phyloP scores from a whole-genome alignment of 2,888 invertebrate genomes.

The Zhuqinia jingwanae region DNA sequence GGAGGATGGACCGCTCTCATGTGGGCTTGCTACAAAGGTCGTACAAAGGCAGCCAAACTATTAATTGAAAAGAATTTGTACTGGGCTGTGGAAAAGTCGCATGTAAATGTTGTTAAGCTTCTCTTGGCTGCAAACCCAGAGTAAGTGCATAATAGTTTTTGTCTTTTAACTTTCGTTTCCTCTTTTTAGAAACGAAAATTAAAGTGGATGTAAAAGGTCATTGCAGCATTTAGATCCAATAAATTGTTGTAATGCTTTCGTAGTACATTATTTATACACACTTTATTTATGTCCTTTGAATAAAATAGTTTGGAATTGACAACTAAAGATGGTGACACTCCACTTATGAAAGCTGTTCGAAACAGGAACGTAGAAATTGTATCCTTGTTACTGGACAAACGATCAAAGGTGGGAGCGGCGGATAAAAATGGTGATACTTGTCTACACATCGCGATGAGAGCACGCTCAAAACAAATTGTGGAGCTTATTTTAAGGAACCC shows the following conservation, averaged over 20 bases:
- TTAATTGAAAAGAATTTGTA: conserved; percentile 93
- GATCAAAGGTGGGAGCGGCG: conserved; percentile 92
- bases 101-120: conserved; percentile 90
- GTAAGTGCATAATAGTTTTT: too few species aligned
- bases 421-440: conserved; percentile 97
- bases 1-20: conserved; percentile 98
- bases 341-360: conserved; percentile 94
- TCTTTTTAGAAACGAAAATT: too few species aligned
- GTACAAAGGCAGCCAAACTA: conserved; percentile 86
- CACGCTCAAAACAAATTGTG: conserved; percentile 94
- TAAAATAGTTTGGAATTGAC: conserved; percentile 96
- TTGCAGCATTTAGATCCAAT: too few species aligned
- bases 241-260: too few species aligned
- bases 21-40: conserved; percentile 96
- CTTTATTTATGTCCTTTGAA: too few species aligned
- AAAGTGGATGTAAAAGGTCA: too few species aligned
- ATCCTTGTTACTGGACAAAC: conserved; percentile 93
- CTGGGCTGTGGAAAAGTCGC: conserved; percentile 97
- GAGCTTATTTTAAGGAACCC: conserved; percentile 97
- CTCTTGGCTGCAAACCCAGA: conserved; percentile 94
- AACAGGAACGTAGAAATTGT: conserved; percentile 95
- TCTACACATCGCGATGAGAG: conserved; percentile 97
- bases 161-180: too few species aligned
- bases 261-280: too few species aligned
- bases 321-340: conserved; percentile 97